These are phyloP conservation scores for Nasalis larvatus DNA, from an alignment of 2,113 vertebrate genomes.

Conservation along the genomic window DNA sequence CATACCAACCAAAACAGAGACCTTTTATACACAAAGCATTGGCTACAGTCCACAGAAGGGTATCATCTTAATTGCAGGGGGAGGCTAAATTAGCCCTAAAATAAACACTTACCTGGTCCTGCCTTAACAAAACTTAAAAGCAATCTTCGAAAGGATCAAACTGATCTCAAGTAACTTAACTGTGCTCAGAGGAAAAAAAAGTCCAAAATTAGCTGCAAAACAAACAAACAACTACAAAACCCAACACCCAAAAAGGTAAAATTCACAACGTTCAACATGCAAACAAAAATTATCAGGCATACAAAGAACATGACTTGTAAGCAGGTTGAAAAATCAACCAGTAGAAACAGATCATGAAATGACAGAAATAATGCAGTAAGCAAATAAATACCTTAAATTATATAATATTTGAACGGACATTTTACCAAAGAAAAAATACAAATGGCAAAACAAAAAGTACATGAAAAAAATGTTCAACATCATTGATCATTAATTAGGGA, in stretches of 20 bases:
- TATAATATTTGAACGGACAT: neutral
- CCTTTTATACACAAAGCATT: neutral
- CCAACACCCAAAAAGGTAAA: neutral
- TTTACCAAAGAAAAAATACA: neutral
- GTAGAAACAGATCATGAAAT: neutral
- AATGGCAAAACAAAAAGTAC: neutral
- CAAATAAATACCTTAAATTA: neutral
- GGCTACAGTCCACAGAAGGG: neutral
- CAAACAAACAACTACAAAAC: neutral
- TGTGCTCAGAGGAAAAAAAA: neutral
- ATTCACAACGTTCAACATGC: neutral
- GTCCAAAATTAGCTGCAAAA: neutral
- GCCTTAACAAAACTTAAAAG: neutral
- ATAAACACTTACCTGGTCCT: neutral
- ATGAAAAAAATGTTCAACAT: neutral
- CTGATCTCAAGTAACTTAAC: neutral
- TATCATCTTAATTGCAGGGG: neutral
- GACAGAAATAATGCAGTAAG: neutral
- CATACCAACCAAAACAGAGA: neutral
- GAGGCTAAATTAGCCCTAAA: neutral
- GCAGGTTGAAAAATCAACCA: neutral
- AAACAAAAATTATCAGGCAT: neutral
- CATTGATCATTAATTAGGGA: neutral
- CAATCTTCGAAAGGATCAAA: neutral
- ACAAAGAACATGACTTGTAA: neutral